Evolutionary conservation across 1,140 invertebrate species (phyloP).

Genomic region (Papilio polyxenes): DNA sequence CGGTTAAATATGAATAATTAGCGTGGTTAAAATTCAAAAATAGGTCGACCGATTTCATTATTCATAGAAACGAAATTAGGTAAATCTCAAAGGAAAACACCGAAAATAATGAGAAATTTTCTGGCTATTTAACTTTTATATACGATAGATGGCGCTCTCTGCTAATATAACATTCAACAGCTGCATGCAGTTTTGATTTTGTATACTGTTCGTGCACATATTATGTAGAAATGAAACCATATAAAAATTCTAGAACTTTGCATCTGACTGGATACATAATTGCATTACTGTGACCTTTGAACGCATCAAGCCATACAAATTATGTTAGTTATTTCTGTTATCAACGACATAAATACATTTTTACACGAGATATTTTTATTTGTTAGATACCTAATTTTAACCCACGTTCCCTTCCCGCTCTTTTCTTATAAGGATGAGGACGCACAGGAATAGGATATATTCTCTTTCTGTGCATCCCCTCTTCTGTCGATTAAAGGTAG

Average conservation of each 20-base stretch:
- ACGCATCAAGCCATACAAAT: conserved; percentile 32
- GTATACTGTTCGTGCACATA: background rate
- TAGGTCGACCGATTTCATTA: background rate
- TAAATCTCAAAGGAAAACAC: background rate
- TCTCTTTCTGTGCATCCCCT: no score
- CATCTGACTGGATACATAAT: conserved; percentile 18
- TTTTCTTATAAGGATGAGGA: no score
- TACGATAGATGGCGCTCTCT: background rate
- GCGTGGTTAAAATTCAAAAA: background rate
- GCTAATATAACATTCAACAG: background rate
- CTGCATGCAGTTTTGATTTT: background rate
- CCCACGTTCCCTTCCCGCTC: no score
- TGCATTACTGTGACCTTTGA: conserved; percentile 31
- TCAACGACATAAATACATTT: background rate
- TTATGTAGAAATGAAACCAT: conserved; percentile 26
- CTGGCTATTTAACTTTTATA: background rate
- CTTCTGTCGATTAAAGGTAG: no score
- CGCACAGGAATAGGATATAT: no score
- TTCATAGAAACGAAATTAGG: background rate
- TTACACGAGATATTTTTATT: no score
- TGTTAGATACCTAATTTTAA: no score
- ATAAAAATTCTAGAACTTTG: conserved; percentile 23
- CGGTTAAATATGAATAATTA: background rate
- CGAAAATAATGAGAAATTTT: background rate
- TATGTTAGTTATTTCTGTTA: background rate